Base-by-base conservation (phyloP, 2,113 vertebrate species). In the Hoplias malabaricus region DNA sequence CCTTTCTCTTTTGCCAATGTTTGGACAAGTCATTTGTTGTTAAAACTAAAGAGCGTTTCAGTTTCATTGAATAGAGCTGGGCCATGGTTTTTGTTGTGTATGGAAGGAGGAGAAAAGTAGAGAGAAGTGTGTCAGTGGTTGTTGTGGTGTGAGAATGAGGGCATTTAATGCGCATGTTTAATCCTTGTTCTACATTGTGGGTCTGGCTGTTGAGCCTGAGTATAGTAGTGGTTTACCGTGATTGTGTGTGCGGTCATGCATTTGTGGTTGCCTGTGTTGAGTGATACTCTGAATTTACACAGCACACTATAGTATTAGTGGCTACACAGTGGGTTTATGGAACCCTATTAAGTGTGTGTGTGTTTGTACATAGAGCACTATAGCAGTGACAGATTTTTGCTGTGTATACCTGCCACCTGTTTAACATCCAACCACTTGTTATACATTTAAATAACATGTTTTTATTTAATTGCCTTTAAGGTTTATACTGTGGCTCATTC, bases 211-310 rank as follows among this genome's bases (percentile, higher is more conserved):
- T 53, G 73, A 21, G 10, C 75, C 57, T 70, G n/a, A 21, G 19
- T 70, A 57, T 71, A 70, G 40, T 75, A 79, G 77, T 79, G 81
- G 81, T 79, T 76, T 83, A 69, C 77, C 73, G 53, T 63, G 73
- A 34, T 79, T 69, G 53, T 79, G 57, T 29, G 66, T 78, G 76
- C 59, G 76, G 42, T 38, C 56, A 74, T 72, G 31, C 31, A 76
- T 65, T 79, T 75, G 77, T 73, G 77, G 81, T 79, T 79, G 11
- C 67, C 33, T 21, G 54, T 29, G 43, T 50, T 57, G 66, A 79
- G 71, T 42, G 42, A 65, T 54, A 75, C 53, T 78, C 69, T 61
- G 68, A 50, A 73, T 67, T 72, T 48, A 75, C 33, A 67, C 48
- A 11, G 33, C 25, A 57, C 40, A 50, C 13, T 72, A 54, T 46